These are phyloP conservation scores for Eretmocerus hayati DNA, from an alignment of 2,888 invertebrate species.

Conservation along the genomic window DNA sequence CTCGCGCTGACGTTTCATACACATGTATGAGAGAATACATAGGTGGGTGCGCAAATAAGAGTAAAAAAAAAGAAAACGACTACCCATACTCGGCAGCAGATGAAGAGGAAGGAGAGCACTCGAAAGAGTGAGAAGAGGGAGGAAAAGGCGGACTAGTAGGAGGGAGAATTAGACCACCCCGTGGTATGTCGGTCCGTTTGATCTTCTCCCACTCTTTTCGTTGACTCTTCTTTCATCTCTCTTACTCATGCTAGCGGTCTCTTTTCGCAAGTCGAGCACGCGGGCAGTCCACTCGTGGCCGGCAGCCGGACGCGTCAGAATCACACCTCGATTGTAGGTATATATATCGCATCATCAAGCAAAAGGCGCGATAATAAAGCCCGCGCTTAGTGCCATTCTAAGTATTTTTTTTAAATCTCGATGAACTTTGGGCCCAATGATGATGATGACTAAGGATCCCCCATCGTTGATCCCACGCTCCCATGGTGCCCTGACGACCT, in stretches of 20 bases:
- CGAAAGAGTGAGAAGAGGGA: slow-evolving; percentile 13
- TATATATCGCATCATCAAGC: no score
- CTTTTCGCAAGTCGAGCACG: slow-evolving; percentile 23
- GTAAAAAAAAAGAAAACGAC: slow-evolving; percentile 16
- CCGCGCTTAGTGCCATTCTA: no score
- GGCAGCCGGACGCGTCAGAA: slow-evolving; percentile 37
- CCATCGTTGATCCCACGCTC: slow-evolving; percentile 18
- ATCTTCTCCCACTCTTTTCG: slow-evolving; percentile 40
- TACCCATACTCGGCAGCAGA: slow-evolving; percentile 7
- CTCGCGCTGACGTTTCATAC: no score
- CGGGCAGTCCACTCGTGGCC: slow-evolving; percentile 28
- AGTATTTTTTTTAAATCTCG: no score
- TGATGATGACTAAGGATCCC: slow-evolving; percentile 41
- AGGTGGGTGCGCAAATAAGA: slow-evolving; percentile 17
- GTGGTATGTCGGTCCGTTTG: slow-evolving; percentile 46
- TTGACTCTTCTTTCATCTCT: slow-evolving; percentile 21
- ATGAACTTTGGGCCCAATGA: no score
- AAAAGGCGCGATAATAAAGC: no score
- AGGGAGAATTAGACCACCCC: slow-evolving; percentile 42
- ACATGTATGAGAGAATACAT: slow-evolving; percentile 2
- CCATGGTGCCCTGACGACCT: slow-evolving; percentile 14
- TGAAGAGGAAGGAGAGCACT: slow-evolving; percentile 15
- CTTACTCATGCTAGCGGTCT: slow-evolving; percentile 13
- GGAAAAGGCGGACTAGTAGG: slow-evolving; percentile 22
- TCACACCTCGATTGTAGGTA: slow-evolving; percentile 44